Percentiles rank a stretch among this genome's conserved stretches.
These are phyloP conservation scores for Beroe ovata DNA, from an alignment of 37 sponge, comb jelly and placozoan species.

Conservation along the genomic window DNA sequence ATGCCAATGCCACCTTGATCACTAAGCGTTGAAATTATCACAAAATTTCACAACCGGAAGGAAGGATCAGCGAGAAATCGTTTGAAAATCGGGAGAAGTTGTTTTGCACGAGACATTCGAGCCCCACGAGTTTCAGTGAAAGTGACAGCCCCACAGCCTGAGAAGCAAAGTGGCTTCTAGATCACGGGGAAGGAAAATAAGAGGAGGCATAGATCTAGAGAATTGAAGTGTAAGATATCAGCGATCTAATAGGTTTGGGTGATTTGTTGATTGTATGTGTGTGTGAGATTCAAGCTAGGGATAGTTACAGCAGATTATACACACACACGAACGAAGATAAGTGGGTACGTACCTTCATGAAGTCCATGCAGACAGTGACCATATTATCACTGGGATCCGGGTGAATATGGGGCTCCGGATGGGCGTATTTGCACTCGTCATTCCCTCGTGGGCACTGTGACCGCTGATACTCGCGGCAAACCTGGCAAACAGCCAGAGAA, in stretches of 20 bases:
- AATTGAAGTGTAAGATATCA: not conserved
- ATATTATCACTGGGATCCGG: slow-evolving; percentile 69
- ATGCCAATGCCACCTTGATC: too few relatives aligned
- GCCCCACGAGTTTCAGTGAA: too few relatives aligned
- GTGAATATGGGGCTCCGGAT: slow-evolving; percentile 73
- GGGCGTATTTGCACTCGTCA: slow-evolving; percentile 82
- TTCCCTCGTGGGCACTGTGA: slow-evolving; percentile 68
- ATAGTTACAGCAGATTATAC: not conserved
- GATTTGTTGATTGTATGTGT: not conserved
- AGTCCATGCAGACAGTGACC: slow-evolving; percentile 78
- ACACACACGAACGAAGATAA: not conserved
- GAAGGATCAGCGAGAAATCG: too few relatives aligned
- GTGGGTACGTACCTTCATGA: slow-evolving; percentile 70
- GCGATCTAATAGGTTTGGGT: not conserved
- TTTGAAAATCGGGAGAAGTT: too few relatives aligned
- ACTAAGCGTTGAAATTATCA: too few relatives aligned
- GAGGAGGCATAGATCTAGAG: too few relatives aligned
- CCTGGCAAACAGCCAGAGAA: slow-evolving; percentile 69
- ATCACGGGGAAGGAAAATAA: not conserved
- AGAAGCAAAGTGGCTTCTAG: not conserved
- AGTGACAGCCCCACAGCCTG: not conserved
- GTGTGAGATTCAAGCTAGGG: too few relatives aligned
- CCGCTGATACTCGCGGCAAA: slow-evolving; percentile 79
- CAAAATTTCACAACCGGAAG: too few relatives aligned
- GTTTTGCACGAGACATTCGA: too few relatives aligned